A percentile compares a stretch with the other conserved stretches of the same genome.
These are phyloP conservation scores for mouse (Mus musculus) DNA, from an alignment of 2,113 vertebrate genomes.

Conservation along the genomic window DNA sequence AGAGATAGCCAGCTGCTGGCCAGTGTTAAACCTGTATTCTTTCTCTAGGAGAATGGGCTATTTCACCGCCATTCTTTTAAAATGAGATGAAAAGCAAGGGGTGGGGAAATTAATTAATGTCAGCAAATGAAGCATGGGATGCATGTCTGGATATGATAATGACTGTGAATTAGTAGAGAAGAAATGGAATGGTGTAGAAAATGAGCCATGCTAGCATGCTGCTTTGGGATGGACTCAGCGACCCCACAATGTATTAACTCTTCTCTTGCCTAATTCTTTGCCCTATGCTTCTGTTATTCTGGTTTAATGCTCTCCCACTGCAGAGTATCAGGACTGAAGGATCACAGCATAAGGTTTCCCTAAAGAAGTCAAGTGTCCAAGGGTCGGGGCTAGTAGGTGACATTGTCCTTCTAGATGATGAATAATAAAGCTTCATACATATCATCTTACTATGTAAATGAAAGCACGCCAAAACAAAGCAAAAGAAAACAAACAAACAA, in stretches of 20 bases:
- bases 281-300: background rate
- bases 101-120: constrained; percentile 85
- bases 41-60: constrained; percentile 71
- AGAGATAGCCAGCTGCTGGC: constrained; percentile 62
- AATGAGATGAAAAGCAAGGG: constrained; percentile 78
- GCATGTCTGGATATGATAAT: constrained; percentile 82
- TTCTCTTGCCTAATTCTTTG: background rate
- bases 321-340: background rate
- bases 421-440: background rate
- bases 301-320: background rate
- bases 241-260: constrained; percentile 24
- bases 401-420: background rate
- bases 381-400: background rate
- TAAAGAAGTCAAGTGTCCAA: background rate
- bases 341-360: background rate
- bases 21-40: constrained; percentile 62
- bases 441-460: background rate
- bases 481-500: no score
- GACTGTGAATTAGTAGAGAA: constrained; percentile 86
- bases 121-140: constrained; percentile 86
- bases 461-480: background rate
- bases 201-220: constrained; percentile 56
- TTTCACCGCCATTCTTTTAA: constrained; percentile 78
- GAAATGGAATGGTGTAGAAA: constrained; percentile 75
- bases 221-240: constrained; percentile 52